These are phyloP conservation scores for Drosophila demipolita DNA, from an alignment of 2,888 invertebrate genomes.

Conservation along the genomic window DNA sequence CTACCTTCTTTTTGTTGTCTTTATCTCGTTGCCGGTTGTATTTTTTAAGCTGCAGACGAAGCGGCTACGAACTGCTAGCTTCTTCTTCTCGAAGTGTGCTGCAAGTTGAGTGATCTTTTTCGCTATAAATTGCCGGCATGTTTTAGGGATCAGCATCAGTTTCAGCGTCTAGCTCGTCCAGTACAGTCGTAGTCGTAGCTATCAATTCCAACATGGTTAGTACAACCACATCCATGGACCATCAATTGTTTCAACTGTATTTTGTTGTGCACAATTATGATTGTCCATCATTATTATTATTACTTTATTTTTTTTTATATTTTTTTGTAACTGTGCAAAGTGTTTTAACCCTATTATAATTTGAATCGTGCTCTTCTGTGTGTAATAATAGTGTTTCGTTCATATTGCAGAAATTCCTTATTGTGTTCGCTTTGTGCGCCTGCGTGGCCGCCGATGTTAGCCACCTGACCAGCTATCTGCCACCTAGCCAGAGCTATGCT, in stretches of 20 bases:
- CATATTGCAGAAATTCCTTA: slow-evolving; percentile 82
- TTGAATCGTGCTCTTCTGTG: slow-evolving; percentile 25
- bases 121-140: slow-evolving; percentile 82
- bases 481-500: slow-evolving; percentile 62
- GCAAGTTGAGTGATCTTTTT: slow-evolving; percentile 64
- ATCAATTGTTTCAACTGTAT: neutral
- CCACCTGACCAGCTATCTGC: slow-evolving; percentile 81
- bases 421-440: slow-evolving; percentile 79
- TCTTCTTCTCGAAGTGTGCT: slow-evolving; percentile 45
- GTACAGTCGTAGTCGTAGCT: slow-evolving; percentile 68
- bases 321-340: slow-evolving; percentile 30
- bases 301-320: slow-evolving; percentile 16
- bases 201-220: slow-evolving; percentile 77
- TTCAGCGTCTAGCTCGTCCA: slow-evolving; percentile 81
- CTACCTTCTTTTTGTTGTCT: slow-evolving; percentile 22
- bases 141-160: slow-evolving; percentile 83
- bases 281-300: neutral
- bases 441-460: slow-evolving; percentile 83
- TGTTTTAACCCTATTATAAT: slow-evolving; percentile 7
- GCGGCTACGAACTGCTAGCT: slow-evolving; percentile 19
- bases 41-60: slow-evolving; percentile 54
- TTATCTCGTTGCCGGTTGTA: slow-evolving; percentile 34
- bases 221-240: slow-evolving; percentile 27
- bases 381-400: slow-evolving; percentile 28
- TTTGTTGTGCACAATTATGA: neutral